Evolutionary conservation across 2,797 vertebrate genomes (phyloP).

Genomic region (Cottoperca gobio): DNA sequence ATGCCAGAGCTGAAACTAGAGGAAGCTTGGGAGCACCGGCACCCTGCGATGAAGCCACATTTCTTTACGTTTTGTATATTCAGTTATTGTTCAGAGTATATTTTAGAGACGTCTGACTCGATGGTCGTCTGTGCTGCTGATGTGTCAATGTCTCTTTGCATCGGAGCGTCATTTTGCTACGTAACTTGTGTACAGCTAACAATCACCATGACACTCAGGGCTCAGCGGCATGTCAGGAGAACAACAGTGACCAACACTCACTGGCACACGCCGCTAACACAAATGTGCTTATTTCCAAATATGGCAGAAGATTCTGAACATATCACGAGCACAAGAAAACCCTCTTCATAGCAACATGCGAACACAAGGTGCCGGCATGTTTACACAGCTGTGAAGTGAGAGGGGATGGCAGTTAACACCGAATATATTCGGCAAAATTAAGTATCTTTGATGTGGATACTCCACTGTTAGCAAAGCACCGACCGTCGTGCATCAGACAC

Average conservation of each 20-base stretch:
- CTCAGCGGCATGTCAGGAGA: background rate
- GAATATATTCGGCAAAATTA: slow-evolving; percentile 38
- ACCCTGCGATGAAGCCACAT: background rate
- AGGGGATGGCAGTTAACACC: slow-evolving; percentile 26
- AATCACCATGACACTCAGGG: background rate
- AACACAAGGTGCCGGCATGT: background rate
- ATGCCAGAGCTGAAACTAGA: background rate
- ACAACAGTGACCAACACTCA: background rate
- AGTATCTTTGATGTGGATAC: slow-evolving; percentile 33
- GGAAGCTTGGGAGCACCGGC: background rate
- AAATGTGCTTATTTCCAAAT: slow-evolving; percentile 5
- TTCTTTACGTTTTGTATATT: background rate
- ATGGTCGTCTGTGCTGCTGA: background rate
- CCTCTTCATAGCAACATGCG: background rate
- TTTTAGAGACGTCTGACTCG: background rate
- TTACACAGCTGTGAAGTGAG: slow-evolving; percentile 11
- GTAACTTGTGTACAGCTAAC: background rate
- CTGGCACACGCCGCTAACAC: background rate
- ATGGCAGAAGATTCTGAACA: background rate
- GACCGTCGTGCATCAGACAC: slow-evolving; percentile 43
- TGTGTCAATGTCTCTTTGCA: background rate
- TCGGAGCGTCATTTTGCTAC: background rate
- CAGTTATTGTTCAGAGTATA: background rate
- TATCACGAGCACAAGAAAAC: background rate
- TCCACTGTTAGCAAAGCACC: slow-evolving; percentile 25